These are phyloP conservation scores for Cryptotis parvus DNA, from an alignment of 2,113 vertebrate species.

Conservation along the genomic window DNA sequence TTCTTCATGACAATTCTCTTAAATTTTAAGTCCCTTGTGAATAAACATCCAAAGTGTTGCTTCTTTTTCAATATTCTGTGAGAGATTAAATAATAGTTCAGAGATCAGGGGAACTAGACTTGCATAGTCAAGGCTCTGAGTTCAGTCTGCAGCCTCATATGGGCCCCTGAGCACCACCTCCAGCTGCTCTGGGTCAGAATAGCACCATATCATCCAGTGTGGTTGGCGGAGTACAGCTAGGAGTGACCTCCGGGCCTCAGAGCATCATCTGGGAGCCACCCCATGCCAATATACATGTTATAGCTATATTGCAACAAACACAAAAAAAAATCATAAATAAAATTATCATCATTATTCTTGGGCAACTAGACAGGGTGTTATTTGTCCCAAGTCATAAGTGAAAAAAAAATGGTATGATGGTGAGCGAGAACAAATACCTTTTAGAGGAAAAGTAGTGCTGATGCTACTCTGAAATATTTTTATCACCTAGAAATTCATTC, in stretches of 20 bases:
- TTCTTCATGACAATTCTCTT: background rate
- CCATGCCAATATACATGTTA: background rate
- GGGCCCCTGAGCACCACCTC: too few species aligned
- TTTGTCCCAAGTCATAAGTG: background rate
- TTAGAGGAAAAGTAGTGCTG: slow-evolving; percentile 32
- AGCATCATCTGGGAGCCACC: too few species aligned
- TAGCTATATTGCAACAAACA: background rate
- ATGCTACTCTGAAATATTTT: slow-evolving; percentile 62
- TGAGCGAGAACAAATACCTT: slow-evolving; percentile 38
- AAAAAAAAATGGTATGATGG: slow-evolving; percentile 42
- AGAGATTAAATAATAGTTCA: background rate
- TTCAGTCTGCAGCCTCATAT: too few species aligned
- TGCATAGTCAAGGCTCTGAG: too few species aligned
- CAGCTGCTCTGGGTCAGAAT: too few species aligned
- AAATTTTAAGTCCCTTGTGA: background rate
- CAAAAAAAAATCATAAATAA: background rate
- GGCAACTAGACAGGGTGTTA: background rate
- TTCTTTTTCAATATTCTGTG: background rate
- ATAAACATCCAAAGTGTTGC: background rate
- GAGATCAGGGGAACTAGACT: too few species aligned
- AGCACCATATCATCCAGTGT: too few species aligned
- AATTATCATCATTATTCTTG: slow-evolving; percentile 24
- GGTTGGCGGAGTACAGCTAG: too few species aligned
- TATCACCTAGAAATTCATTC: slow-evolving; percentile 69
- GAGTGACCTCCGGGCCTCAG: too few species aligned